These are phyloP conservation scores for Psettodes erumei DNA, from an alignment of 2,113 vertebrate genomes.

Conservation along the genomic window DNA sequence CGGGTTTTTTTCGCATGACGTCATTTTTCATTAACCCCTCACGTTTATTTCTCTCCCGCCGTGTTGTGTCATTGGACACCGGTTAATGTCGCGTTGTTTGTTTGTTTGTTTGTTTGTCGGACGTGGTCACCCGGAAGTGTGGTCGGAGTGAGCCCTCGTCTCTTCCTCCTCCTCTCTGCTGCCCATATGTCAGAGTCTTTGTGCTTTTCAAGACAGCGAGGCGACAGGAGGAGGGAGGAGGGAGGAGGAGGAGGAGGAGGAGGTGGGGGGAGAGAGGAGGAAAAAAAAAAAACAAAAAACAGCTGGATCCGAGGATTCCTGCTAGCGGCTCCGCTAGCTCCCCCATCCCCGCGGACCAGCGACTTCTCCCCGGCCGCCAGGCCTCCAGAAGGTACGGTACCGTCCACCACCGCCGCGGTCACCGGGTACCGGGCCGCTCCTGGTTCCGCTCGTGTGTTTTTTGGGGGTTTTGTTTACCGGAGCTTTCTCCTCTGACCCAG, in stretches of 20 bases:
- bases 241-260: too few relatives aligned
- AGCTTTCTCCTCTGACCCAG: conserved; percentile 28
- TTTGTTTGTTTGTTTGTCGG: too few relatives aligned
- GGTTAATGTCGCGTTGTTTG: too few relatives aligned
- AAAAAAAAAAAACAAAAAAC: conserved; percentile 47
- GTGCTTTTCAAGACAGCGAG: conserved; percentile 67
- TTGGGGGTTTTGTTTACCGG: conserved; percentile 9
- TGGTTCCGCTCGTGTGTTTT: background rate
- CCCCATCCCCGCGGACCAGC: background rate
- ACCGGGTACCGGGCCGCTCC: background rate
- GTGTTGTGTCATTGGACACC: too few relatives aligned
- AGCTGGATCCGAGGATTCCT: conserved; percentile 54
- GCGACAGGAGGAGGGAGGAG: too few relatives aligned
- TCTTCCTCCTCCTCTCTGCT: background rate
- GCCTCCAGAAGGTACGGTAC: conserved; percentile 52
- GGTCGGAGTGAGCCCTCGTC: conserved; percentile 3
- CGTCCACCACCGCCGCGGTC: conserved; percentile 41
- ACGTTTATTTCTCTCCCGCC: too few relatives aligned
- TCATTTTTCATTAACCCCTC: too few relatives aligned
- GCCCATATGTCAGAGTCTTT: conserved; percentile 73
- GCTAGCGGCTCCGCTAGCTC: conserved; percentile 48
- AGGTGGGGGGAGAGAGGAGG: too few relatives aligned
- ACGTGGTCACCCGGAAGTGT: background rate
- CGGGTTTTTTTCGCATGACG: too few relatives aligned
- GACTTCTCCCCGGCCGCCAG: conserved; percentile 3